A percentile compares a stretch with the other conserved stretches of the same genome.
Conservation (phyloP, 2,888 invertebrate genomes). For the Cetonia aurata region DNA sequence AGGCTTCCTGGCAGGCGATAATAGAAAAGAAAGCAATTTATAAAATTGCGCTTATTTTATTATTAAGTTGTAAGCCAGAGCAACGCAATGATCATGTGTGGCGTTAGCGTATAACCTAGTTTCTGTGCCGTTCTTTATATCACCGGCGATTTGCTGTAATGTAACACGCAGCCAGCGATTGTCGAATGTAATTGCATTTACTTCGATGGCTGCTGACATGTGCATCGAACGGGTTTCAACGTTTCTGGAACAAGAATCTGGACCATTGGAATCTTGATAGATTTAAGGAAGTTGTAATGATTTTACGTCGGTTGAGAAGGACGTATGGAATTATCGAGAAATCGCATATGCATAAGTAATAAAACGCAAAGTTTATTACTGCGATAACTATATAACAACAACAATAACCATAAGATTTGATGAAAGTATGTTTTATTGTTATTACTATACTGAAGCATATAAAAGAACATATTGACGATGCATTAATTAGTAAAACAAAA, state of each 20-base stretch:
- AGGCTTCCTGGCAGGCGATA: neutral
- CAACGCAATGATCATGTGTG: slow-evolving; percentile 1
- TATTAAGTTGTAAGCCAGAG: neutral
- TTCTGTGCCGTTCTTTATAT: slow-evolving; percentile 14
- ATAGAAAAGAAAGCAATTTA: slow-evolving; percentile 7
- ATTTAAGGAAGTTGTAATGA: slow-evolving; percentile 28
- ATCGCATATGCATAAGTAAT: neutral
- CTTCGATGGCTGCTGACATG: neutral
- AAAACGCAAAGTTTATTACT: neutral
- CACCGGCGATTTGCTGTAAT: slow-evolving; percentile 13
- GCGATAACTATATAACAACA: too few species aligned
- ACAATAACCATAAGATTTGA: too few species aligned
- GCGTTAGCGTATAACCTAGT: slow-evolving; percentile 1
- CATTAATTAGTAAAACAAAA: too few species aligned
- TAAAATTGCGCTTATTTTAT: slow-evolving; percentile 13
- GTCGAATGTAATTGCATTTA: slow-evolving; percentile 9
- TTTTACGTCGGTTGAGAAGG: neutral
- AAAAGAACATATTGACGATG: too few species aligned
- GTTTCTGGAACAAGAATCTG: slow-evolving; percentile 22
- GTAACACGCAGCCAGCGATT: slow-evolving; percentile 15
- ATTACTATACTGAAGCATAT: too few species aligned
- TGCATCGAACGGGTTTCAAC: neutral
- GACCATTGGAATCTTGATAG: slow-evolving; percentile 20
- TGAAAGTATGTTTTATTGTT: too few species aligned
- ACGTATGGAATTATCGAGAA: slow-evolving; percentile 19